Evolutionary conservation across 2,797 vertebrate genomes (phyloP).

Genomic region (Galagoides demidoff): DNA sequence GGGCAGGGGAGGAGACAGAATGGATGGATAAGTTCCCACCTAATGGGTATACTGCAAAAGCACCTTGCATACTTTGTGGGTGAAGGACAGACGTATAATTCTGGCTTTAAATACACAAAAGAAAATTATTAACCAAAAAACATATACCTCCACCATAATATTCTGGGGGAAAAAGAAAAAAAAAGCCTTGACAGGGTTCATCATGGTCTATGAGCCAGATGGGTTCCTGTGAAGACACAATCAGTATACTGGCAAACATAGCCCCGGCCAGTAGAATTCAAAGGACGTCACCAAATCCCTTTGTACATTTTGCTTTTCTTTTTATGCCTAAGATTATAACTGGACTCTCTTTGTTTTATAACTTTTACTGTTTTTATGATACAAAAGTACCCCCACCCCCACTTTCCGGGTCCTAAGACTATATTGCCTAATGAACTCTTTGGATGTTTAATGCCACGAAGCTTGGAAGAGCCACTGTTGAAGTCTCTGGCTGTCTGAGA

Average conservation of each 20-base stretch:
- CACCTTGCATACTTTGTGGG: too few species aligned
- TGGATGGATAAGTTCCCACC: too few species aligned
- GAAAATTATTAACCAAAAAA: too few species aligned
- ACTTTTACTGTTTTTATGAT: slow-evolving; percentile 49
- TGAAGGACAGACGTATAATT: too few species aligned
- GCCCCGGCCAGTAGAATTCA: slow-evolving; percentile 41
- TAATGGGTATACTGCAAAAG: too few species aligned
- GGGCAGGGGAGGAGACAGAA: too few species aligned
- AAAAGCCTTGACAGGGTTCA: slow-evolving; percentile 3
- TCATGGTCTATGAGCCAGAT: slow-evolving; percentile 40
- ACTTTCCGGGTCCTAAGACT: slow-evolving; percentile 33
- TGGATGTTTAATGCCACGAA: neutral
- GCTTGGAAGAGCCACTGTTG: slow-evolving; percentile 47
- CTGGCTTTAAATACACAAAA: too few species aligned
- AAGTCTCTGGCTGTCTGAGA: slow-evolving; percentile 28
- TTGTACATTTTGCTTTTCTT: slow-evolving; percentile 17
- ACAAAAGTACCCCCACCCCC: neutral
- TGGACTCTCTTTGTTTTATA: neutral
- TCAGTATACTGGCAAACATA: neutral
- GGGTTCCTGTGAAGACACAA: slow-evolving; percentile 51
- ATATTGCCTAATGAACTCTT: slow-evolving; percentile 37
- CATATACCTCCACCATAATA: too few species aligned
- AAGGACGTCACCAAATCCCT: slow-evolving; percentile 58
- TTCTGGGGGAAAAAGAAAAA: neutral
- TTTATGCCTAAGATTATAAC: slow-evolving; percentile 9